Percentiles rank a stretch among this genome's conserved stretches.
phyloP scores from a whole-genome alignment of 2,113 vertebrate genomes.

The Mormyrus lacerda region DNA sequence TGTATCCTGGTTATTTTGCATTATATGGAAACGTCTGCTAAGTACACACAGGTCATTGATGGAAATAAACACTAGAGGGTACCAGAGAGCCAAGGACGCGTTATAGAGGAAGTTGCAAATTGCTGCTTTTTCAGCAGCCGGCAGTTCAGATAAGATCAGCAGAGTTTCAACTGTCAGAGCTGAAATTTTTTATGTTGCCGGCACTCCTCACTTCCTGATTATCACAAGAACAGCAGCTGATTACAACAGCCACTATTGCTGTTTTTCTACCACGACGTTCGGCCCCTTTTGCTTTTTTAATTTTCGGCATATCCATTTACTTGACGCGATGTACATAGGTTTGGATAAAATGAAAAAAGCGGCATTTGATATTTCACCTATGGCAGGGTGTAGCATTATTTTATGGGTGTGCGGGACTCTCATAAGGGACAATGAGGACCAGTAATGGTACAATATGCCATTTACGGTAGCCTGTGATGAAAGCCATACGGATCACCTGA shows the following conservation, averaged over 20 bases:
- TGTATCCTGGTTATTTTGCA: neutral
- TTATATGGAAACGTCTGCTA: neutral
- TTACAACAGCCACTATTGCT: neutral
- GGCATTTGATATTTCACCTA: neutral
- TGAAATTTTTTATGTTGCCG: neutral
- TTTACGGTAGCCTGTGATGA: neutral
- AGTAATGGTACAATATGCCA: neutral
- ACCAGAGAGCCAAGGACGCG: neutral
- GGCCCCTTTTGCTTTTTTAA: neutral
- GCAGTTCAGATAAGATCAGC: slow-evolving; percentile 15
- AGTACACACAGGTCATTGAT: neutral
- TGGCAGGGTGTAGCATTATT: neutral
- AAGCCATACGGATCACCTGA: neutral
- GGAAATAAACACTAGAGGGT: neutral
- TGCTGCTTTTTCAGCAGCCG: neutral
- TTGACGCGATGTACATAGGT: neutral
- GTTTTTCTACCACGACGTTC: neutral
- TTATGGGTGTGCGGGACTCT: neutral
- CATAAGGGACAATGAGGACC: neutral
- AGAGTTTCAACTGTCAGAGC: slow-evolving; percentile 14
- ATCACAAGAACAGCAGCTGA: neutral
- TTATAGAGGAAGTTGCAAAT: neutral
- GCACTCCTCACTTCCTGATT: slow-evolving; percentile 10
- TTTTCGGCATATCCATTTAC: neutral
- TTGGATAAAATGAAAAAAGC: neutral